Percentiles rank a stretch among this genome's conserved stretches.
Conservation (phyloP, 2,113 vertebrate species). For the Chaenogobius annularis region DNA sequence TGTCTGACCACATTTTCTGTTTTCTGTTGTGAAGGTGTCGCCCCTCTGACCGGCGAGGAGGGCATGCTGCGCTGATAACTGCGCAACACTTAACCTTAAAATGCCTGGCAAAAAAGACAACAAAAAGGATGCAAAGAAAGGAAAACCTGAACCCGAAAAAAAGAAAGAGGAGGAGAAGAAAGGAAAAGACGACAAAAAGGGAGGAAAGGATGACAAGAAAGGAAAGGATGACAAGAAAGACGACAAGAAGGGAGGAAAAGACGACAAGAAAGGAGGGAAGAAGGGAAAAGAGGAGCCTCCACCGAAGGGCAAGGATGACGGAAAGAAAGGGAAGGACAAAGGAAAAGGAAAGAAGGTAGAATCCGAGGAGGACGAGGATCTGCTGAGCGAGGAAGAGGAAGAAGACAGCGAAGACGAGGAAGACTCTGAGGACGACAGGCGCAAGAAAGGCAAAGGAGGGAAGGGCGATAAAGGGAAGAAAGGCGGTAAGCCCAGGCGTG, state of each 20-base stretch:
- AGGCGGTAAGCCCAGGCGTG: slow-evolving; percentile 73
- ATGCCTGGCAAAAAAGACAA: slow-evolving; percentile 85
- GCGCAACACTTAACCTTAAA: slow-evolving; percentile 16
- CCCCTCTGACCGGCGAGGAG: slow-evolving; percentile 28
- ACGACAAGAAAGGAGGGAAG: slow-evolving; percentile 71
- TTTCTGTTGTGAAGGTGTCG: slow-evolving; percentile 39
- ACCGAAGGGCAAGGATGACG: slow-evolving; percentile 73
- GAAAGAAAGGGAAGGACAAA: slow-evolving; percentile 79
- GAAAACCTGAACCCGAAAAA: slow-evolving; percentile 64
- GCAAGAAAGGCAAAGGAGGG: slow-evolving; percentile 35
- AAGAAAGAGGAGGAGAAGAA: slow-evolving; percentile 75
- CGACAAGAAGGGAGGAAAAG: slow-evolving; percentile 61
- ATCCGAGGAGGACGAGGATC: slow-evolving; percentile 76
- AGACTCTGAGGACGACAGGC: slow-evolving; percentile 74
- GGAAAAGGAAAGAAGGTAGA: slow-evolving; percentile 83
- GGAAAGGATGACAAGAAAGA: slow-evolving; percentile 63
- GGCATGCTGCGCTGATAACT: slow-evolving; percentile 67
- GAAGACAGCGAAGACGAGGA: slow-evolving; percentile 72
- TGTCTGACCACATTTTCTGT: neutral
- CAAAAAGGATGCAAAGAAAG: slow-evolving; percentile 73
- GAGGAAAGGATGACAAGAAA: slow-evolving; percentile 70
- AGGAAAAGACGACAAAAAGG: slow-evolving; percentile 71
- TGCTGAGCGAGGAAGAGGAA: slow-evolving; percentile 66
- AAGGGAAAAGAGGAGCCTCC: slow-evolving; percentile 70
- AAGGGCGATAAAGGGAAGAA: slow-evolving; percentile 67